Percentiles rank a stretch among this genome's conserved stretches.
phyloP scores from a whole-genome alignment of 2,888 invertebrate genomes.

The Laspeyria flexula region DNA sequence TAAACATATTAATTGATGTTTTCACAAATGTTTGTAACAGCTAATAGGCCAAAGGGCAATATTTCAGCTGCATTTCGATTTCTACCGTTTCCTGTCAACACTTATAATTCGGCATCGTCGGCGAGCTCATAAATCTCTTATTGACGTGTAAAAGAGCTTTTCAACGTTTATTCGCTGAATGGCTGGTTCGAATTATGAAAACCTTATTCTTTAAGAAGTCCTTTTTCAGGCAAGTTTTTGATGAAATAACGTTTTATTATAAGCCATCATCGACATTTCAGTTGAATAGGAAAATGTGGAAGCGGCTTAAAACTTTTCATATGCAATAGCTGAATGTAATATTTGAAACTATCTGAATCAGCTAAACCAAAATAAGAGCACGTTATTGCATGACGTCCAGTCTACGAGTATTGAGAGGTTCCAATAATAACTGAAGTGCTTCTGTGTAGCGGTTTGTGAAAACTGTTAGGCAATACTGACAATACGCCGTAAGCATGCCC shows the following conservation, averaged over 20 bases:
- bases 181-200: slow-evolving; percentile 35
- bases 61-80: slow-evolving; percentile 24
- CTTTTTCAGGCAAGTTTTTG: slow-evolving; percentile 22
- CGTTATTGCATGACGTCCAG: slow-evolving; percentile 56
- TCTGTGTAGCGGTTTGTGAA: slow-evolving; percentile 51
- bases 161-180: slow-evolving; percentile 39
- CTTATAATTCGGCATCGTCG: slow-evolving; percentile 24
- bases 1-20: too few relatives aligned
- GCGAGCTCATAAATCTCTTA: slow-evolving; percentile 39
- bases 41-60: neutral
- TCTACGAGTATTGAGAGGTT: slow-evolving; percentile 55
- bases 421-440: slow-evolving; percentile 70
- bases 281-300: neutral
- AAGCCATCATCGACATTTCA: neutral
- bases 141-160: slow-evolving; percentile 40
- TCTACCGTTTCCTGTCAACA: slow-evolving; percentile 22
- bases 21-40: neutral
- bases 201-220: slow-evolving; percentile 26
- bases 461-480: slow-evolving; percentile 31
- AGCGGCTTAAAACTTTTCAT: slow-evolving; percentile 18
- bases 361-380: slow-evolving; percentile 49
- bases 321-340: slow-evolving; percentile 21
- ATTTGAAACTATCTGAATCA: slow-evolving; percentile 42
- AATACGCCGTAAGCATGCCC: slow-evolving; percentile 34
- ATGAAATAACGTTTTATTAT: slow-evolving; percentile 9